phyloP scores from a whole-genome alignment of 2,888 invertebrate genomes.

The Caenorhabditis parvicauda region DNA sequence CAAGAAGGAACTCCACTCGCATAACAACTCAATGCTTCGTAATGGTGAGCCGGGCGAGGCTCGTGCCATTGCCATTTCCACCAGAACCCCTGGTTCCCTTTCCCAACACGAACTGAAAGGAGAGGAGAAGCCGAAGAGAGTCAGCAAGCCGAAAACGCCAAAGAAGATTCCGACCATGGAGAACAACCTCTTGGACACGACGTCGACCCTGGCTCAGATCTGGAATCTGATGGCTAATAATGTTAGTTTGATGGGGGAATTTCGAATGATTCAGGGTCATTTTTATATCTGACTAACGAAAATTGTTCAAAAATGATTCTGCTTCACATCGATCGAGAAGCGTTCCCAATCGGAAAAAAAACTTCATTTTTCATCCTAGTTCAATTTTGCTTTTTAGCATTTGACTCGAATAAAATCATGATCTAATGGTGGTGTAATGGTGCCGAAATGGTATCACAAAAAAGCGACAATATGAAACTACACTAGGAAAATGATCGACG shows the following conservation, averaged over 20 bases:
- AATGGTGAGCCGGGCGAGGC: conserved; percentile 32
- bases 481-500: background rate
- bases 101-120: conserved; percentile 32
- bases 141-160: background rate
- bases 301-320: too few relatives aligned
- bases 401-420: too few relatives aligned
- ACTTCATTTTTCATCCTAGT: too few relatives aligned
- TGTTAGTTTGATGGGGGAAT: background rate
- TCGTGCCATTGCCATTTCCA: conserved; percentile 33
- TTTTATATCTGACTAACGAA: too few relatives aligned
- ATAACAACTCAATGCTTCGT: conserved; percentile 38
- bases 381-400: too few relatives aligned
- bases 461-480: too few relatives aligned
- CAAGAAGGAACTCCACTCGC: conserved; percentile 42
- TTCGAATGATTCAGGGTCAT: background rate
- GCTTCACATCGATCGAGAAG: too few relatives aligned
- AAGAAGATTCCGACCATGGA: conserved; percentile 3
- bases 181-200: too few relatives aligned
- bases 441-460: too few relatives aligned
- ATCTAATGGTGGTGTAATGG: too few relatives aligned
- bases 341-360: too few relatives aligned
- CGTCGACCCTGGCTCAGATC: background rate
- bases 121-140: conserved; percentile 13
- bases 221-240: background rate
- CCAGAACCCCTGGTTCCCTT: conserved; percentile 32